These are phyloP conservation scores for Malurus cyaneus DNA, from an alignment of 2,113 vertebrate species.

Conservation along the genomic window DNA sequence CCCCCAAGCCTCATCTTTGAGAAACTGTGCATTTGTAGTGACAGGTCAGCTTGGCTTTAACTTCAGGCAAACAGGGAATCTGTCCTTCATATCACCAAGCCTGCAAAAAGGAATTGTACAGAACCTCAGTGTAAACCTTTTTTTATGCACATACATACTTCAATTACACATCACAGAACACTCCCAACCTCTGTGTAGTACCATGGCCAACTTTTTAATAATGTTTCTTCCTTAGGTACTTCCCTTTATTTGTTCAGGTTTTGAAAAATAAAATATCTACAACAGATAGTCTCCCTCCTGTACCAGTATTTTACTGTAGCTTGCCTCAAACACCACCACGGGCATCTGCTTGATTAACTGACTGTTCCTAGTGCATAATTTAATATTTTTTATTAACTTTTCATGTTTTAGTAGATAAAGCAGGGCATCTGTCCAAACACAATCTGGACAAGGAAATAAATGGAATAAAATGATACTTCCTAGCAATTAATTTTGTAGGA, in stretches of 20 bases:
- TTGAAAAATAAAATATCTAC: not conserved
- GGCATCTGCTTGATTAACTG: not conserved
- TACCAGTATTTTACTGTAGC: not conserved
- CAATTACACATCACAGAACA: not conserved
- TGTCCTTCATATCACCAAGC: accelerated
- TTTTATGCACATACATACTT: not conserved
- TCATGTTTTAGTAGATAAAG: not conserved
- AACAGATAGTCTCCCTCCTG: not conserved
- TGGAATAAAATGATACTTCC: not conserved
- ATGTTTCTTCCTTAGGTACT: not conserved
- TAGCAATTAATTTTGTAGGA: slow-evolving; percentile 9
- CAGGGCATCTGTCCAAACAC: slow-evolving; percentile 24
- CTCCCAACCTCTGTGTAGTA: not conserved
- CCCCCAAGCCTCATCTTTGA: slow-evolving; percentile 51
- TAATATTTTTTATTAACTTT: slow-evolving; percentile 27
- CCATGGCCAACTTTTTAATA: not conserved
- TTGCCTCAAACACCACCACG: not conserved
- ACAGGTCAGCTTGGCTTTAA: not conserved
- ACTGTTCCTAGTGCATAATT: not conserved
- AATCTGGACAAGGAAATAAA: slow-evolving; percentile 1
- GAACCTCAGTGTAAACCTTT: not conserved
- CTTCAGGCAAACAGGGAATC: not conserved
- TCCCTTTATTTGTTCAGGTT: not conserved
- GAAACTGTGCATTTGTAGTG: not conserved
- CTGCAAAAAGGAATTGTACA: slow-evolving; percentile 6